Conservation (phyloP, 1,140 invertebrate genomes). For the Drosophila repleta region DNA sequence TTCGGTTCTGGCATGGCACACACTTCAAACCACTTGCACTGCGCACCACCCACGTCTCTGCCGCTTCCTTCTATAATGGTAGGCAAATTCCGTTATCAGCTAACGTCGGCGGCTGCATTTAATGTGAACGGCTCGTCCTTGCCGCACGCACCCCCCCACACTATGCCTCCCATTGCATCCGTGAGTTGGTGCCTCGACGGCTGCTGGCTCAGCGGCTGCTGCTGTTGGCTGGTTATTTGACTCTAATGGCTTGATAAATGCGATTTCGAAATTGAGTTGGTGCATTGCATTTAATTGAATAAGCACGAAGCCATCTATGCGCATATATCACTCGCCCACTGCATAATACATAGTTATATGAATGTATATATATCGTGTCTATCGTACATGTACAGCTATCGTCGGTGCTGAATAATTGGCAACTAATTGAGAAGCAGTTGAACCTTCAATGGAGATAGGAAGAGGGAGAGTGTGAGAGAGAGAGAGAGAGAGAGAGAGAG, state of each 20-base stretch:
- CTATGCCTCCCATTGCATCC: background rate
- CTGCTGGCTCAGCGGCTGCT: slow-evolving; percentile 13
- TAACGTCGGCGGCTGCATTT: slow-evolving; percentile 63
- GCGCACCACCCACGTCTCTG: slow-evolving; percentile 7
- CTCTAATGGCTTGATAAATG: slow-evolving; percentile 82
- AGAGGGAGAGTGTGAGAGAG: too few relatives aligned
- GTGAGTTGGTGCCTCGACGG: slow-evolving; percentile 19
- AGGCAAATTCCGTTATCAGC: slow-evolving; percentile 81
- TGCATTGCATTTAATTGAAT: slow-evolving; percentile 76
- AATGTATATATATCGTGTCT: slow-evolving; percentile 1
- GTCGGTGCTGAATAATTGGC: slow-evolving; percentile 53
- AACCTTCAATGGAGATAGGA: slow-evolving; percentile 7
- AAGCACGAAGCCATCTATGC: slow-evolving; percentile 56
- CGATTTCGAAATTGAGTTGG: slow-evolving; percentile 75
- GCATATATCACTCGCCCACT: slow-evolving; percentile 30
- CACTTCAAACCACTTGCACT: slow-evolving; percentile 20
- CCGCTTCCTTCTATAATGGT: slow-evolving; percentile 73
- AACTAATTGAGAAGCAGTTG: slow-evolving; percentile 69
- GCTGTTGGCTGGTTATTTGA: slow-evolving; percentile 68
- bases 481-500: background rate
- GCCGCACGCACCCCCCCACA: slow-evolving; percentile 18
- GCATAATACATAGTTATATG: slow-evolving; percentile 7
- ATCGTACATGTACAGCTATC: too few relatives aligned
- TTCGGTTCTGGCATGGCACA: slow-evolving; percentile 50
- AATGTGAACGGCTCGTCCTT: slow-evolving; percentile 56